Evolutionary conservation across 2,113 vertebrate genomes (phyloP), one percentile per base, ranked within the genome.

Genomic region (Thalassarche chlororhynchos): DNA sequence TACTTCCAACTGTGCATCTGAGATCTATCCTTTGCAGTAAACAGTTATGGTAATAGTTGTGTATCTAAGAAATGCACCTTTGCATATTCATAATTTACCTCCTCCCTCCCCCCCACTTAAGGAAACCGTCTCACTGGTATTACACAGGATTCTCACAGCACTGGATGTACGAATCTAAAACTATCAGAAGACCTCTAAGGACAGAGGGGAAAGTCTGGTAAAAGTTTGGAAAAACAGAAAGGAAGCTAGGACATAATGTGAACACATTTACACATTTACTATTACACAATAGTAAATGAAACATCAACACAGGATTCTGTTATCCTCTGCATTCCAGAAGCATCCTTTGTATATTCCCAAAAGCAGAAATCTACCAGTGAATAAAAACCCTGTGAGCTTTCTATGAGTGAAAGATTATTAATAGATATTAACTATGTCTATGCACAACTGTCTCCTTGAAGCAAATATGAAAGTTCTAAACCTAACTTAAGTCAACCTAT

Each of bases 21-120:
- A 3, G 44, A 70, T 19, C 28, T 46, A 14, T 8, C 17, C 55
- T 44, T 17, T 47, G 44, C 76, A 84, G 47, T 7, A 28, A 44
- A 8, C 65, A 80, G 44, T 26, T 20, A 40, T 0, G 2, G 17
- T 9, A 72, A 42, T 5, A 3, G 0, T 6, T 51, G 36, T 5
- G 12, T 31, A 42, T 15, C 31, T 75, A 64, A 54, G 36, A 74
- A 84, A 84, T 4, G 57, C 17, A 51, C 16, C 49, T 49, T 14
- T 31, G 34, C 51, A 24, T 23, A 78, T 5, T 40, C 66, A 76
- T 23, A 31, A 10, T 1, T 54, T 28, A 11, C 24, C n/a, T 34
- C 3, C 5, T 28, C 10, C 8, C 19, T 38, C 2, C 0, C 29
- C 12, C 20, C 38, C 2, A 1, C 46, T 47, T 42, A 38, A 83